Evolutionary conservation across 2,797 vertebrate species (phyloP).

Genomic region (Alfaro cultratus): DNA sequence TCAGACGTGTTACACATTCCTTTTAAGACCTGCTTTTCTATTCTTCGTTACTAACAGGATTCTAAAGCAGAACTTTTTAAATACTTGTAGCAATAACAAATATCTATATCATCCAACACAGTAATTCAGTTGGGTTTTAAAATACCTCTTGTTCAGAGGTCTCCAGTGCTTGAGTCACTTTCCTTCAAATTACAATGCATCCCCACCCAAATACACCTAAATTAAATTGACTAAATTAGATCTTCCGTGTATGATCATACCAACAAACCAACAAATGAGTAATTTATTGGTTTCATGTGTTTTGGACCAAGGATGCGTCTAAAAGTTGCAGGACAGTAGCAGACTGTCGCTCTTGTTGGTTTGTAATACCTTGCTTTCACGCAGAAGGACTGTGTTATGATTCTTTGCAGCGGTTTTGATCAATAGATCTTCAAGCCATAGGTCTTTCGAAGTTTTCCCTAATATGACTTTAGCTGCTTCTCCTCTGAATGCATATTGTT

Average conservation of each 20-base stretch:
- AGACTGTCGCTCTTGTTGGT: not conserved
- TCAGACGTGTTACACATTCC: not conserved
- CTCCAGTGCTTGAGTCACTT: not conserved
- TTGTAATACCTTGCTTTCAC: not conserved
- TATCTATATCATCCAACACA: not conserved
- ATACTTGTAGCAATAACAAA: not conserved
- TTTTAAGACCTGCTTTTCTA: not conserved
- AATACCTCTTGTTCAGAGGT: not conserved
- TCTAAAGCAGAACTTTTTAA: not conserved
- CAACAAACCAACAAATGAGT: not conserved
- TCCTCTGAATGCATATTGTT: not conserved
- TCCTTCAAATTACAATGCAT: not conserved
- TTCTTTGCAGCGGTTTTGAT: not conserved
- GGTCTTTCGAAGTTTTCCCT: not conserved
- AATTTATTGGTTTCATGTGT: not conserved
- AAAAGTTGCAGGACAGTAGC: not conserved
- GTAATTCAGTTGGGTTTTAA: not conserved
- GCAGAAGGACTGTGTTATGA: not conserved
- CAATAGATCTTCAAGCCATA: not conserved
- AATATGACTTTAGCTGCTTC: not conserved
- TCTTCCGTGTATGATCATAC: not conserved
- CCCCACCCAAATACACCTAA: not conserved
- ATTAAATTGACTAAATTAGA: not conserved
- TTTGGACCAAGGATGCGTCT: not conserved
- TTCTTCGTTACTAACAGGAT: not conserved